Conservation (phyloP, 2,888 invertebrate species). For the Noctua fimbriata region DNA sequence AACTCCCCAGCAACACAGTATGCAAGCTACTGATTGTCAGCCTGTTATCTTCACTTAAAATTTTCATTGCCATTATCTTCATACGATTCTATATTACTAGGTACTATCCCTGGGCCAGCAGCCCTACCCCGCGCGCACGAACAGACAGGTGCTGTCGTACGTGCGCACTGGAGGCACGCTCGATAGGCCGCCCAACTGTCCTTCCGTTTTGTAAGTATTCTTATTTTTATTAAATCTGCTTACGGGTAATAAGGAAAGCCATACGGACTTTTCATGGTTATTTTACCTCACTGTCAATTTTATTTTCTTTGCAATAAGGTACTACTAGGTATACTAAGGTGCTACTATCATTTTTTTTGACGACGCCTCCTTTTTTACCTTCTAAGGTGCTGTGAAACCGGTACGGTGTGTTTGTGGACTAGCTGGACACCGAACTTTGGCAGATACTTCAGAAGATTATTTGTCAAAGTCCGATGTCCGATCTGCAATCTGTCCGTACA, state of each 20-base stretch:
- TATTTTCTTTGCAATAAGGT: neutral
- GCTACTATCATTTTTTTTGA: neutral
- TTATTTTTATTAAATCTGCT: neutral
- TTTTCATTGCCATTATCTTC: neutral
- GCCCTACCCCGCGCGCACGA: conserved; percentile 98
- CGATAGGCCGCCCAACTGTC: conserved; percentile 95
- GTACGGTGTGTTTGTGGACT: neutral
- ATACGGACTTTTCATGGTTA: neutral
- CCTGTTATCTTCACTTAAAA: neutral
- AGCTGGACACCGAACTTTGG: neutral
- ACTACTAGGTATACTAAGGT: too few species aligned
- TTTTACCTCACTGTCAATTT: neutral
- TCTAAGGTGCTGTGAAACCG: neutral
- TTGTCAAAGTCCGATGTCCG: neutral
- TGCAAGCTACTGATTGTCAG: neutral
- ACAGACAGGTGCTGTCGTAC: conserved; percentile 97
- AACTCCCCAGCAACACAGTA: neutral
- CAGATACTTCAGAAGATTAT: neutral
- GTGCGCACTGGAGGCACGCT: conserved; percentile 96
- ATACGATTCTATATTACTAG: neutral
- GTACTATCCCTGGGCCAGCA: conserved; percentile 98
- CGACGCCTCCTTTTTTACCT: neutral
- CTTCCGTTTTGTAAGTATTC: conserved; percentile 92
- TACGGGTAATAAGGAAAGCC: neutral
- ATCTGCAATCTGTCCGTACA: neutral